Conservation (phyloP, 1,140 invertebrate species). For the Drosophila varians region DNA sequence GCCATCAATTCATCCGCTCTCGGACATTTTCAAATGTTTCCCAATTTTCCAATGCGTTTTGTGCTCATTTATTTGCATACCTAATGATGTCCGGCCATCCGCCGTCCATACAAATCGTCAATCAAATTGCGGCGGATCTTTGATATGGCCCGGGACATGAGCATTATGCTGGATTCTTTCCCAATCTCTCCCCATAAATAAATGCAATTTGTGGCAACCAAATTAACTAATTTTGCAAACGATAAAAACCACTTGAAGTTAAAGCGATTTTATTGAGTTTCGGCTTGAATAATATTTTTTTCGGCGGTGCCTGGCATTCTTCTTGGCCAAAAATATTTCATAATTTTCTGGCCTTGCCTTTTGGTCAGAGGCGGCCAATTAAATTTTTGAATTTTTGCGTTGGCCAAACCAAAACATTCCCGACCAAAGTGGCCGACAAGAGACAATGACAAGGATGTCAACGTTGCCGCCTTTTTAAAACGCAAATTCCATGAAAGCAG, state of each 20-base stretch:
- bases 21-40: slow-evolving; percentile 42
- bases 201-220: slow-evolving; percentile 48
- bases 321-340: slow-evolving; percentile 58
- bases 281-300: slow-evolving; percentile 25
- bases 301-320: slow-evolving; percentile 6
- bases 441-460: slow-evolving; percentile 60
- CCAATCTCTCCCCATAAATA: slow-evolving; percentile 38
- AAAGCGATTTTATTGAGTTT: slow-evolving; percentile 1
- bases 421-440: slow-evolving; percentile 40
- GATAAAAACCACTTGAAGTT: not conserved
- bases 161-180: slow-evolving; percentile 41
- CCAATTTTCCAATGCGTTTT: slow-evolving; percentile 29
- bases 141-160: slow-evolving; percentile 16
- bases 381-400: slow-evolving; percentile 59
- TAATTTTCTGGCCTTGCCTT: slow-evolving; percentile 52
- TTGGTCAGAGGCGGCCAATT: slow-evolving; percentile 54
- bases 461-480: slow-evolving; percentile 73
- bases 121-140: slow-evolving; percentile 39
- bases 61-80: slow-evolving; percentile 60
- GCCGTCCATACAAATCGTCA: slow-evolving; percentile 30
- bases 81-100: slow-evolving; percentile 56
- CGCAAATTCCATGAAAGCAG: slow-evolving; percentile 74
- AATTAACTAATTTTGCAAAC: slow-evolving; percentile 49
- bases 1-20: slow-evolving; percentile 46
- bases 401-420: slow-evolving; percentile 41